Evolutionary conservation across 2,888 invertebrate species (phyloP), one percentile per base, ranked within the genome.

Genomic region (Cryptocephalus primarius): DNA sequence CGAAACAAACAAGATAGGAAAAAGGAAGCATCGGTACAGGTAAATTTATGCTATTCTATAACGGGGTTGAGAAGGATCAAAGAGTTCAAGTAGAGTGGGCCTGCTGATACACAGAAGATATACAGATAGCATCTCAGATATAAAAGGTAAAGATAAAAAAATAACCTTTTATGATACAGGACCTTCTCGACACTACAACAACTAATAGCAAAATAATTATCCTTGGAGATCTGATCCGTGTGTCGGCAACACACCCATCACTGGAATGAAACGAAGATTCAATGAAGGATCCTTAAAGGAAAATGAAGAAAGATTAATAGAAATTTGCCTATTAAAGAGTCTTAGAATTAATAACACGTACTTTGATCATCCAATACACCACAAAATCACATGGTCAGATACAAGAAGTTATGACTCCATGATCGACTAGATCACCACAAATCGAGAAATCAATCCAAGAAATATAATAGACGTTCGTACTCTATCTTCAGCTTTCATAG

Each of bases 381-480:
- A 42, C 32, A 32, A 32, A 12, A 42, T 42, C 32, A 42, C 42
- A 9, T 42, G 32, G 42, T 42, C 42, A 8, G 42, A 42, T 42
- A 42, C 42, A 42, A 32, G 33, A 32, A 4, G 42, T 1, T 12
- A 12, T 32, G 32, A 32, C 4, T 42, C 42, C 8, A 42, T 40
- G 40, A 40, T 40, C 2, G 36, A 36, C 12, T 36, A 36, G 2
- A 4, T 36, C 6, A 6, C 6, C 2, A 36, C 6, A 6, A 36
- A 22, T 6, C 22, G 36, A 2, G 36, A 36, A 36, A 36, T 36
- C 6, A 2, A 36, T 6, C 36, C 6, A 36, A 36, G n/a, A 36
- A 36, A 36, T 36, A 6, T 36, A 36, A 36, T 36, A 4, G 36
- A 36, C 36, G 6, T 36, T 11, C 36, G 36, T 36, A 36, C 36